These are phyloP conservation scores for Xenus cinereus DNA, from an alignment of 2,113 vertebrate genomes.

Conservation along the genomic window DNA sequence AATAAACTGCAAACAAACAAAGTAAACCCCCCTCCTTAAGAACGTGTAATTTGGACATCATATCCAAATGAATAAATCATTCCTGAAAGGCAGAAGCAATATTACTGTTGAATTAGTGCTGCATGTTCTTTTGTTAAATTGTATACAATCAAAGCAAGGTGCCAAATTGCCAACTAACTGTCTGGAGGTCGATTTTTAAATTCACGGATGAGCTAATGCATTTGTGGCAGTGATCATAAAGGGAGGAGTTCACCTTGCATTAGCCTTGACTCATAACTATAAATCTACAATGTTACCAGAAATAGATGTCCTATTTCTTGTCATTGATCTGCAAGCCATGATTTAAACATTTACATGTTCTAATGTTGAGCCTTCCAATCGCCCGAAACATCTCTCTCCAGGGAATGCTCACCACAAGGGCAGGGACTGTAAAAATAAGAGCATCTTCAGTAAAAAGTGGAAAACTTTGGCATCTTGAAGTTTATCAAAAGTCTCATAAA, in stretches of 20 bases:
- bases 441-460: neutral
- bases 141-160: constrained; percentile 53
- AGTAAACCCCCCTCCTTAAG: constrained; percentile 11
- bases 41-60: constrained; percentile 20
- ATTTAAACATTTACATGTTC: constrained; percentile 72
- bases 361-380: constrained; percentile 36
- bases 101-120: constrained; percentile 26
- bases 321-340: constrained; percentile 69
- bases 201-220: constrained; percentile 64
- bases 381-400: constrained; percentile 26
- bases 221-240: constrained; percentile 54
- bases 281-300: constrained; percentile 73
- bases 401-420: neutral
- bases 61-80: constrained; percentile 47
- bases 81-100: constrained; percentile 54
- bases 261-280: constrained; percentile 71
- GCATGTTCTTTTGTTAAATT: constrained; percentile 55
- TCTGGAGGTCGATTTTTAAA: constrained; percentile 66
- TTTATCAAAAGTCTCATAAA: neutral
- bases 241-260: constrained; percentile 69
- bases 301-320: constrained; percentile 77
- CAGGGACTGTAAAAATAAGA: neutral
- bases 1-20: constrained; percentile 22
- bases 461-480: neutral
- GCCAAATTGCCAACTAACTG: constrained; percentile 61